Base-by-base conservation (phyloP, 2,113 vertebrate species). In the Platanista minor region DNA sequence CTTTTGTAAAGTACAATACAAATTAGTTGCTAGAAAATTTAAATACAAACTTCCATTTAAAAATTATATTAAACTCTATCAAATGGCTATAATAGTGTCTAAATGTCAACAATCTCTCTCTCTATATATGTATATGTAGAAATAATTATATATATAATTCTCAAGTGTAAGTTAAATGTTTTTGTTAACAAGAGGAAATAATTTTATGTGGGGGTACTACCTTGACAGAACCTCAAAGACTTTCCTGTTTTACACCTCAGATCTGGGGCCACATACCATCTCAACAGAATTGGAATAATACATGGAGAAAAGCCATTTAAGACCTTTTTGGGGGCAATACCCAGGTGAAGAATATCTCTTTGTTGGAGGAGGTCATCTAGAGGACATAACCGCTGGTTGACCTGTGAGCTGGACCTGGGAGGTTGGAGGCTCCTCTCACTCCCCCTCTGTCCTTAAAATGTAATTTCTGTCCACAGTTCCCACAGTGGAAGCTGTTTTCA, bases 151-250 rank as follows among this genome's bases (percentile, higher is more conserved):
- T 62, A 66, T n/a, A 23, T 67, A 39, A 41, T 61, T n/a, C 8
- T 67, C 13, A 87, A 82, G 39, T 71, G 23, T 57, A 95, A 84
- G 27, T 84, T 88, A 88, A 82, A 62, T 94, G 7, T 64, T 92
- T 77, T 88, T 64, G 71, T 64, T 64, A 89, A 78, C 29, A 85
- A 66, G 36, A 80, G 62, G 1, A 84, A 78, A 33, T 78, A 64
- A 21, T 92, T 59, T 13, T 9, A 91, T 77, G 4, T 75, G n/a
- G 13, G 77, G 21, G 18, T 49, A 57, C 4, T 71, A 62, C 18
- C 8, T 57, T 69, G 29, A 84, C 17, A 84, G 9, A 94, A 69
- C 6, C 62, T 78, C 33, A 78, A 33, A 78, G 77, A 69, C 75
- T 52, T 64, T 72, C 1, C 5, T 54, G 61, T 77, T 87, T 82